Evolutionary conservation across 2,888 invertebrate species (phyloP), one percentile per base, ranked within the genome.

Genomic region (Miltochrista miniata): DNA sequence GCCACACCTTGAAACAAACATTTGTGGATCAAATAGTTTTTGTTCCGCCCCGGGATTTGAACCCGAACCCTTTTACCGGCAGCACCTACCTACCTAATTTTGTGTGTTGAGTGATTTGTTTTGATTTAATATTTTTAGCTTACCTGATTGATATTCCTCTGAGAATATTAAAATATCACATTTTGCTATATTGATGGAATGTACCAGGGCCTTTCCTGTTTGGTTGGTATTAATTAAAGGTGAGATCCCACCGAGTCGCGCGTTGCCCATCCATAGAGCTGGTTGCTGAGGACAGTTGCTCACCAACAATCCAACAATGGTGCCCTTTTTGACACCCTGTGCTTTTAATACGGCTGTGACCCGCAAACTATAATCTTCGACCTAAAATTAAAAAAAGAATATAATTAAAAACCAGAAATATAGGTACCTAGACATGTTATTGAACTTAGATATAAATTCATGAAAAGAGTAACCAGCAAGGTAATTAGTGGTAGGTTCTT

Each of bases 221-320:
- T 98, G 94, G 85, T 99, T 99, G 44, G 96, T 97, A 83, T 99
- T 99, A 68, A 99, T 97, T 35, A 99, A 93, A 0, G 99, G 98
- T 0, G 96, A 93, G 35, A 98, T 93, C 0, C 96, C 93, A 1
- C 98, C 97, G 2, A 97, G 88, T 82, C 99, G 98, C 2, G 97
- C 95, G 47, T 98, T 93, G 0, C 99, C 99, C 58, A 99, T 90
- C 99, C 99, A 99, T 29, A 96, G 93, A 40, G 95, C 96, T 0
- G 98, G 96, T 82, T 96, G 97, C 81, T 99, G 97, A 0, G 98
- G 96, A 36, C 97, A 94, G 85, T 98, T 99, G 83, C 97, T 98
- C 87, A 98, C 93, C 64, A 98, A 93, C 24, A 99, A 86, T 0
- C 96, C 98, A 0, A 99, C 96, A 3, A 96, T 94, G 81, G 98